Conservation (phyloP, 2,113 vertebrate genomes). For the Perca schrenkii region DNA sequence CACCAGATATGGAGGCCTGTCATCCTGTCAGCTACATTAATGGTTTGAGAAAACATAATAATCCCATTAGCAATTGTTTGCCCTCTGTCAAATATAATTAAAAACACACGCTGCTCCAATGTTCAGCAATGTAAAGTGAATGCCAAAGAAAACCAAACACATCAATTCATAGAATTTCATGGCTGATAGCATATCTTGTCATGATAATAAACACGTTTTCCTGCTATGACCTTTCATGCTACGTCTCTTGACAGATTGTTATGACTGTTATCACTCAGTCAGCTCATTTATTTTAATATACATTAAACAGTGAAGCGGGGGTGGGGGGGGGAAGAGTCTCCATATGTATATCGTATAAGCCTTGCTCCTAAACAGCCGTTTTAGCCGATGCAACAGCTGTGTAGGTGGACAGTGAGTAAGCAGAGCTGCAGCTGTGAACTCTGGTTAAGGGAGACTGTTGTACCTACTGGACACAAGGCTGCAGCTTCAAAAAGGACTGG, state of each 20-base stretch:
- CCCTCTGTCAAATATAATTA: slow-evolving; percentile 58
- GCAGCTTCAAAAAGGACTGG: background rate
- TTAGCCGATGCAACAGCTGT: background rate
- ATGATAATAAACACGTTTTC: slow-evolving; percentile 72
- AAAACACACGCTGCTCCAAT: slow-evolving; percentile 38
- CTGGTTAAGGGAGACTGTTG: background rate
- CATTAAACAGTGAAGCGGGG: slow-evolving; percentile 3
- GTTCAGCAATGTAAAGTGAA: slow-evolving; percentile 38
- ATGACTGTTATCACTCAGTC: slow-evolving; percentile 45
- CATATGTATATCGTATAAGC: background rate
- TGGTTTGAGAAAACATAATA: slow-evolving; percentile 47
- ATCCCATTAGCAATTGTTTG: slow-evolving; percentile 65
- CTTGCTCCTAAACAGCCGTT: slow-evolving; percentile 13
- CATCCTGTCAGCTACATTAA: slow-evolving; percentile 42
- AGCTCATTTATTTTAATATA: slow-evolving; percentile 45
- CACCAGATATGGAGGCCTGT: slow-evolving; percentile 30
- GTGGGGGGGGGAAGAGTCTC: background rate
- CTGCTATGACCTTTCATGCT: slow-evolving; percentile 53
- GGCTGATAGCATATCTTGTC: slow-evolving; percentile 61
- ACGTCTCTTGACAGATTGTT: slow-evolving; percentile 50
- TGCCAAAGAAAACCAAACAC: slow-evolving; percentile 64
- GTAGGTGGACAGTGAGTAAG: slow-evolving; percentile 38
- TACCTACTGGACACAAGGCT: too few species aligned
- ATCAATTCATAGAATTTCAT: slow-evolving; percentile 26
- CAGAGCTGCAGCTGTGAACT: slow-evolving; percentile 23